Base-by-base conservation (phyloP, 2,113 vertebrate species). In the Daboia siamensis region DNA sequence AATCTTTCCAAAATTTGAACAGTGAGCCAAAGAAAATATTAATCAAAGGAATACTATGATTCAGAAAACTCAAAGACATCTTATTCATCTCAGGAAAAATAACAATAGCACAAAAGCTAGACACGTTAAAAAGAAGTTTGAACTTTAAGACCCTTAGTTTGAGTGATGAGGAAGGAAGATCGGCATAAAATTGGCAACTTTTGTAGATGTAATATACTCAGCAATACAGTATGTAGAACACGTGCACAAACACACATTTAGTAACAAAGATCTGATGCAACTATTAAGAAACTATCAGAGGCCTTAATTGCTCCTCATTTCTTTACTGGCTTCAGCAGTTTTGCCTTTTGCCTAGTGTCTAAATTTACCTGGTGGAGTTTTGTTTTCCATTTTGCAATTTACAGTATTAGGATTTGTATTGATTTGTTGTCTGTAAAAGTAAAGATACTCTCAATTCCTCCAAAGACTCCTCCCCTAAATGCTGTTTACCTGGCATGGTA, bases 1-100 rank as follows among this genome's bases (percentile, higher is more conserved):
- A 44, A 95, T 88, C 92, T 95, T 94, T 94, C 94, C 94, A 96
- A 95, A 96, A 95, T 95, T 94, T 95, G 94, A 88, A 74, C 39
- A 87, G 88, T 54, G 3, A 0, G 91, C 95, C 95, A 94, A 95
- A 89, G 61, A 91, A 64, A 92, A 90, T 93, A 94, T 94, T 93
- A 97, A 96, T 95, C 94, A 94, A 96, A 94, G 94, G 89, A 93
- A 94, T 90, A 86, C 92, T 94, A 93, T 46, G 91, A 74, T 90
- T 93, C 88, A 88, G 91, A 90, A 93, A 93, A 95, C 52, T 88
- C 94, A 93, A 10, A 94, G 87, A 95, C 91, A 94, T 91, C 56
- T 91, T 13, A 0, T 90, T 92, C 91, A 92, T 80, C 23, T 39
- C 56, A 33, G 11, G 12, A 29, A 20, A 46, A 44, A 44, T 21